Base-by-base conservation (phyloP, 2,797 vertebrate species). In the Apodemus agrarius region DNA sequence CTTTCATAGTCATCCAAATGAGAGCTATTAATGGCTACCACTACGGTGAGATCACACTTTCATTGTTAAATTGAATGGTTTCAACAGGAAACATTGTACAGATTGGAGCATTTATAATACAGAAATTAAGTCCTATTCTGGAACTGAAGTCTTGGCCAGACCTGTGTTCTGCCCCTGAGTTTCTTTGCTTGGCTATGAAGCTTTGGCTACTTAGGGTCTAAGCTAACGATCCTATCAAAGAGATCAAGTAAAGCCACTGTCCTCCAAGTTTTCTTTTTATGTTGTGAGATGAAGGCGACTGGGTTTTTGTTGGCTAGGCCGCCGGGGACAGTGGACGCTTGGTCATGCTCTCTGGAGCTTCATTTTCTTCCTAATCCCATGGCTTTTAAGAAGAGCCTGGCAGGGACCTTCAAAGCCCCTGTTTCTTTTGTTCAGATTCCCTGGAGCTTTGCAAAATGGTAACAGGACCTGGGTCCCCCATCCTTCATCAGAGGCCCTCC, bases 21-120 rank as follows among this genome's bases (percentile, higher is more conserved):
- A 98, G 92, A 97, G 91, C 93, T 96, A 87, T 95, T 96, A 96
- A 90, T 34, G 95, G 87, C 79, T 90, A 90, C 92, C 93, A 96
- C 93, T 94, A 97, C 96, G 91, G 74, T 75, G 7, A 97, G 65
- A 98, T 97, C 95, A 96, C 61, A 10, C 24, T 92, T 87, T 65
- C 76, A 96, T 98, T 98, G 97, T 65, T 81, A 96, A 93, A 96
- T n/a, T 7, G 16, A 97, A 97, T 92, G 89, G 31, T 89, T 97
- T 97, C 82, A 52, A 52, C 59, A 83, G 96, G 65, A 96, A 96
- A 94, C 96, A 80, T 88, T 94, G 79, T 19, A 34, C 93, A 81
- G 46, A 97, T 97, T 97, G 95, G 98, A 98, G 81, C 81, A 37
- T 91, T 87, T 91, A 57, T 74, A n/a, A 54, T 88, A 61, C 86